phyloP scores from a whole-genome alignment of 2,797 vertebrate species.

The Cuculus canorus region DNA sequence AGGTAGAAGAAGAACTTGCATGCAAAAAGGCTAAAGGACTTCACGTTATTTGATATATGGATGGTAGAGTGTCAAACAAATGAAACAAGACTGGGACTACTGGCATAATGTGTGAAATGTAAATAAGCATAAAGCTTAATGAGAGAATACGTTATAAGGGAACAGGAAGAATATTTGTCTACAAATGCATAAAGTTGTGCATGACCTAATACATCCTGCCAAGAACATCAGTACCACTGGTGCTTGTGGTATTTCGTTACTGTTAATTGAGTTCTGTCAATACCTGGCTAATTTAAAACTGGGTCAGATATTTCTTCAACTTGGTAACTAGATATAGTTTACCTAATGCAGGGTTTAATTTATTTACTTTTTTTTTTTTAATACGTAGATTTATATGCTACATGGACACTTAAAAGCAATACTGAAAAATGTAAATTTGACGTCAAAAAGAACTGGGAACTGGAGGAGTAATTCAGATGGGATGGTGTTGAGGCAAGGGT shows the following conservation, averaged over 20 bases:
- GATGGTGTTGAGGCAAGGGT: background rate
- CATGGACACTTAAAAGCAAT: background rate
- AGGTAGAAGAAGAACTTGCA: background rate
- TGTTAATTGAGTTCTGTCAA: background rate
- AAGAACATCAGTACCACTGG: background rate
- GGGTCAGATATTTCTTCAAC: background rate
- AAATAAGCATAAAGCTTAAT: conserved; percentile 7
- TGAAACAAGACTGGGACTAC: background rate
- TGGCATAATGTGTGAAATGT: background rate
- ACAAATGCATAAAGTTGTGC: background rate
- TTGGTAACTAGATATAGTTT: background rate
- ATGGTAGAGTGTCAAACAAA: conserved; percentile 5
- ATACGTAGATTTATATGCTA: background rate
- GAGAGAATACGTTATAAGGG: background rate
- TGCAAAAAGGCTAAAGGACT: background rate
- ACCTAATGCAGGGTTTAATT: background rate
- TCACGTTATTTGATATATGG: background rate
- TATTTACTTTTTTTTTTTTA: background rate
- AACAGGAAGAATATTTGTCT: background rate
- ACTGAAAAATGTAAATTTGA: background rate
- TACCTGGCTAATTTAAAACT: background rate
- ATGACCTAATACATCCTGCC: background rate
- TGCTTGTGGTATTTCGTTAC: background rate
- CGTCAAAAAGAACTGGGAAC: background rate
- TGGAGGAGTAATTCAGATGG: background rate